Evolutionary conservation across 2,797 vertebrate species (phyloP).

Genomic region (Ctenosaura bakeri): DNA sequence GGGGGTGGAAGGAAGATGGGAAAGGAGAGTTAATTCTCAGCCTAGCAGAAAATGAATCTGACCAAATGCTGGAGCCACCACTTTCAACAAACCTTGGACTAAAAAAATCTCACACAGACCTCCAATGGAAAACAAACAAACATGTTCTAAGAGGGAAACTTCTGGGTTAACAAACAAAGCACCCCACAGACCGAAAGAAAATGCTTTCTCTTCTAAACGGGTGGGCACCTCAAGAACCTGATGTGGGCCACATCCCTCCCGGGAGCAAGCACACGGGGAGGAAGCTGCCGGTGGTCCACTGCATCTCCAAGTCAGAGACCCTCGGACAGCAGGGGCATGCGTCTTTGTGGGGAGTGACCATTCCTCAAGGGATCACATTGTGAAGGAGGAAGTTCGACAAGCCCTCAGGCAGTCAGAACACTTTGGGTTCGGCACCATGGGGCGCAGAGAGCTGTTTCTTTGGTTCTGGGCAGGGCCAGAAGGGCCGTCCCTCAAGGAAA

Average conservation of each 20-base stretch:
- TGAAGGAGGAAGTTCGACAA: background rate
- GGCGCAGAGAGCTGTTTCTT: background rate
- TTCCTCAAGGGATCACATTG: background rate
- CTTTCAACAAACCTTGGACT: conserved; percentile 18
- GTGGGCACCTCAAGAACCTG: background rate
- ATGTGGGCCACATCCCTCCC: background rate
- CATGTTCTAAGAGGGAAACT: background rate
- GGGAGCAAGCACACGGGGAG: background rate
- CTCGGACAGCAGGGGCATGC: too few relatives aligned
- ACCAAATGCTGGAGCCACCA: conserved; percentile 47
- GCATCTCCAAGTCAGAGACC: background rate
- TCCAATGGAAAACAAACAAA: background rate
- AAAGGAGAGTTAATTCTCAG: conserved; percentile 76
- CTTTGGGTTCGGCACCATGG: too few relatives aligned
- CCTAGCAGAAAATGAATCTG: conserved; percentile 74
- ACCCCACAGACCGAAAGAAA: background rate
- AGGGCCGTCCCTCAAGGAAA: too few relatives aligned
- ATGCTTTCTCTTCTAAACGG: rapidly evolving
- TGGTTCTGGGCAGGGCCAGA: background rate
- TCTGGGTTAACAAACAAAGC: conserved; percentile 3
- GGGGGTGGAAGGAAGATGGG: conserved; percentile 72
- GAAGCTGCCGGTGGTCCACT: background rate
- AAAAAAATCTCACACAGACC: background rate
- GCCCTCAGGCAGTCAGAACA: too few relatives aligned
- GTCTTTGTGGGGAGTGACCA: too few relatives aligned